Percentiles rank a stretch among this genome's conserved stretches.
Conservation (phyloP, 2,113 vertebrate genomes). For the Pavo muticus region DNA sequence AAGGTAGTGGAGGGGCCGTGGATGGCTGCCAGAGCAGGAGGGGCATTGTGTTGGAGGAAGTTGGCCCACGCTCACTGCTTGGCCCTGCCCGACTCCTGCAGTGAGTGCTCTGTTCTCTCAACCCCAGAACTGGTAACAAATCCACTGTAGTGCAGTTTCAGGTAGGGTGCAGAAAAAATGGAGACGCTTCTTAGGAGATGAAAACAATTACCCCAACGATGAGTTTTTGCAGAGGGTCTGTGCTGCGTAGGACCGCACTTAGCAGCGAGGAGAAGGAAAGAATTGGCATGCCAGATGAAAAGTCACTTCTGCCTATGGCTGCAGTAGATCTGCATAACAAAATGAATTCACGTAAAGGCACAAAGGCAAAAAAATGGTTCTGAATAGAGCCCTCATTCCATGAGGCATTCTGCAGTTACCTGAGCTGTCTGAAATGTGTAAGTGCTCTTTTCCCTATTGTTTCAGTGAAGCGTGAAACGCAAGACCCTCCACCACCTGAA, state of each 20-base stretch:
- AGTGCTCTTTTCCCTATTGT: slow-evolving; percentile 57
- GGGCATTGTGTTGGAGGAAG: too few relatives aligned
- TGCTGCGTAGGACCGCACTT: fast-evolving
- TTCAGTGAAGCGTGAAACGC: slow-evolving; percentile 65
- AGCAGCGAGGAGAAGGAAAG: background rate
- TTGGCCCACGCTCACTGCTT: fast-evolving
- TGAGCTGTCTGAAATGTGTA: slow-evolving; percentile 24
- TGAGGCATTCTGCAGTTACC: background rate
- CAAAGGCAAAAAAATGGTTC: background rate
- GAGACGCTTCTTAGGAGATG: background rate
- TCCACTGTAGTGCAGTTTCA: background rate
- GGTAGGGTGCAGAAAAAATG: background rate
- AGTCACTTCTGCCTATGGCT: slow-evolving; percentile 14
- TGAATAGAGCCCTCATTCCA: background rate
- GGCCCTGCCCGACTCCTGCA: background rate
- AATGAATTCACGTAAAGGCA: background rate
- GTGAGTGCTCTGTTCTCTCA: background rate
- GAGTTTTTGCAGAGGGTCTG: background rate
- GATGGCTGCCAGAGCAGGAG: background rate
- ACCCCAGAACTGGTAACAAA: background rate
- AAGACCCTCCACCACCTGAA: slow-evolving; percentile 48
- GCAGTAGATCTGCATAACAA: background rate
- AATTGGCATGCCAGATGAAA: background rate
- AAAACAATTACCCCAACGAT: background rate
- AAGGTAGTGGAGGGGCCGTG: background rate